Conservation (phyloP, 2,797 vertebrate genomes). For the Trichosurus vulpecula region DNA sequence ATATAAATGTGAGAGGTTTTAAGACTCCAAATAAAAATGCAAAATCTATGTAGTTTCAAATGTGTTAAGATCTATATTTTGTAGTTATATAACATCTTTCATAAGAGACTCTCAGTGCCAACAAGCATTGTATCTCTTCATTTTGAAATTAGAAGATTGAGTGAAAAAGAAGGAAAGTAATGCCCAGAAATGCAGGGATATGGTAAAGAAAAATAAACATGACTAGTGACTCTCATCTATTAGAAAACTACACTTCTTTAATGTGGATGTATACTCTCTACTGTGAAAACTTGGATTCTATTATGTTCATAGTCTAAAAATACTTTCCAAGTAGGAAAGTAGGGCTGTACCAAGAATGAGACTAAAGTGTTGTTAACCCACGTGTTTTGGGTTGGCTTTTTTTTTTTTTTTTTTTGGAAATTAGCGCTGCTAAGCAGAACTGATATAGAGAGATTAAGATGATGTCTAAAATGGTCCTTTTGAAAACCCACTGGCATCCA, state of each 20-base stretch:
- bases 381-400: not conserved
- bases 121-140: not conserved
- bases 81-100: not conserved
- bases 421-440: slow-evolving; percentile 25
- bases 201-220: slow-evolving; percentile 33
- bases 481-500: slow-evolving; percentile 73
- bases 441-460: slow-evolving; percentile 62
- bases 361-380: not conserved
- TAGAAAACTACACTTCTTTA: slow-evolving; percentile 44
- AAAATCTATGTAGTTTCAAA: slow-evolving; percentile 34
- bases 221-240: not conserved
- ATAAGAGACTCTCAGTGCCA: slow-evolving; percentile 15
- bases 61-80: not conserved
- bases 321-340: not conserved
- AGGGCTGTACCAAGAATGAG: not conserved
- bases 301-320: not conserved
- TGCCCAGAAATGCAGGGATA: slow-evolving; percentile 9
- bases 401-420: slow-evolving; percentile 29
- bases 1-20: slow-evolving; percentile 45
- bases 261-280: slow-evolving; percentile 18
- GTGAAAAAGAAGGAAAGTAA: not conserved
- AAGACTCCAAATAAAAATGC: slow-evolving; percentile 53
- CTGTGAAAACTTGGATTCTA: slow-evolving; percentile 7
- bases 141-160: not conserved
- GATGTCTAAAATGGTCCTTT: slow-evolving; percentile 56